These are phyloP conservation scores for Deilephila porcellus DNA, from an alignment of 2,888 invertebrate species.

Conservation along the genomic window DNA sequence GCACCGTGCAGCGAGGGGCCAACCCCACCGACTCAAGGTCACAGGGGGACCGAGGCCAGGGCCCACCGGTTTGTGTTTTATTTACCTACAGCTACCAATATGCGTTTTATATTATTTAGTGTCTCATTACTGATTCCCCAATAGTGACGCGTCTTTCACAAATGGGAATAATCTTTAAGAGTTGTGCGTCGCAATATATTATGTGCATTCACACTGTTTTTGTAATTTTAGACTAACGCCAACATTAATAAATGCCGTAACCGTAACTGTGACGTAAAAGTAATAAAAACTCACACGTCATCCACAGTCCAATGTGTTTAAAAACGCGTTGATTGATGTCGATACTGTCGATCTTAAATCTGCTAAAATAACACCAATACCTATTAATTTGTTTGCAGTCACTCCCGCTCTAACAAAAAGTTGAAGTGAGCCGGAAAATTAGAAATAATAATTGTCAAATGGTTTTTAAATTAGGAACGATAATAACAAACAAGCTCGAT, in stretches of 20 bases:
- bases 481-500: constrained; percentile 21
- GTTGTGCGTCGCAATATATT: not conserved
- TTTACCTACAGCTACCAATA: constrained; percentile 32
- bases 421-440: constrained; percentile 1
- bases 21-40: constrained; percentile 44
- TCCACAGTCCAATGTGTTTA: not conserved
- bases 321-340: not conserved
- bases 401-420: not conserved
- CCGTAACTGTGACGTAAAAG: not conserved
- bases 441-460: constrained; percentile 13
- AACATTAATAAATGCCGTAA: not conserved
- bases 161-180: not conserved
- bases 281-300: not conserved
- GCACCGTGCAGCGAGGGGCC: constrained; percentile 36
- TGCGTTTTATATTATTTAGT: constrained; percentile 18
- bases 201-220: not conserved
- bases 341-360: no score
- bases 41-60: constrained; percentile 38
- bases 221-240: not conserved
- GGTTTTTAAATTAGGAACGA: constrained; percentile 11
- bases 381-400: not conserved
- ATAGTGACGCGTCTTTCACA: not conserved
- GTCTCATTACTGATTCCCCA: not conserved
- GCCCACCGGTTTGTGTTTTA: constrained; percentile 38
- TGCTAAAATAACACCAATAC: not conserved